Base-by-base conservation (phyloP, 1,140 invertebrate genomes). In the Eriosoma lanigerum region DNA sequence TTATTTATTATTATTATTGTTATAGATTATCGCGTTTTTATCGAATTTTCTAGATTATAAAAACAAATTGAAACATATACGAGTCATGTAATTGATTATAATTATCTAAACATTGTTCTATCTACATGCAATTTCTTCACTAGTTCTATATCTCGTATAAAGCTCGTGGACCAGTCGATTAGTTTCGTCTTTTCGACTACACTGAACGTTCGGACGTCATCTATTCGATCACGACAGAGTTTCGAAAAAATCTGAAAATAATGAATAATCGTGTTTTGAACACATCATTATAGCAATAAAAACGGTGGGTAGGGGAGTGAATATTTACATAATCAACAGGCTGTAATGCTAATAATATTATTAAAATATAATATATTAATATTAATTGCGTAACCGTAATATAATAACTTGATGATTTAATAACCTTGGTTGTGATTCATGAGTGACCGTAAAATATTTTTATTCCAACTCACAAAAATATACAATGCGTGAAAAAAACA, bases 181-280 rank as follows among this genome's bases (percentile, higher is more conserved):
- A 56, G 21, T 75, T 75, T 75, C 13, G 50, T 19, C 21, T 75
- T 56, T 56, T 75, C 50, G n/a, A 75, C 72, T 26, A 29, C 50
- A 13, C 15, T 0, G 13, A 54, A 56, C 29, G 50, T 56, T 4
- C n/a, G 19, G 26, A 75, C 13, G 10, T 75, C 29, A 1, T n/a
- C 72, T 4, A 54, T n/a, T 9, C 73, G 56, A 17, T 76, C 38
- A 9, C 15, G 29, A 9, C 8, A 24, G 12, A 60, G 56, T 26
- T 60, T 38, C 32, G 32, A 44, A 24, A 76, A 60, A 13, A 6
- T 29, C 73, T 76, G 56, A n/a, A 75, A 38, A 38, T n/a, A 44
- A 38, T 1, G 17, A 44, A 5, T n/a, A 54, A 54, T 1, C n/a
- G 15, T 15, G 15, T n/a, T 5, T 54, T 17, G 8, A n/a, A 5